These are phyloP conservation scores for Hydriomena furcata DNA, from an alignment of 2,888 invertebrate genomes.

Conservation along the genomic window DNA sequence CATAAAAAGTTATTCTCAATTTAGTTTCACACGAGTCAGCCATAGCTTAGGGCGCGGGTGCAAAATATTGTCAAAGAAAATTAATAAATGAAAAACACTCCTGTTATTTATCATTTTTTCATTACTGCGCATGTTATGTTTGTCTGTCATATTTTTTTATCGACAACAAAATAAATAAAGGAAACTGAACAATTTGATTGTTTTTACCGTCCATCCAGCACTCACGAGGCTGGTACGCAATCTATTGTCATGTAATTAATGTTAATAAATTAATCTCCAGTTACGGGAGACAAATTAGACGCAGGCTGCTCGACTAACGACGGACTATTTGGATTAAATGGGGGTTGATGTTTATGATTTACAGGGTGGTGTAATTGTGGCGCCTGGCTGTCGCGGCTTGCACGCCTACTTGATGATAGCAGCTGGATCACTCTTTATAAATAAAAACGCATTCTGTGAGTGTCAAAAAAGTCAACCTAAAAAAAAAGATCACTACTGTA, in stretches of 20 bases:
- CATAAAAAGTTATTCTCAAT: constrained; percentile 76
- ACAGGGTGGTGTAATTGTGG: constrained; percentile 80
- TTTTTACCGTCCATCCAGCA: constrained; percentile 1
- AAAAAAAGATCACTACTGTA: too few relatives aligned
- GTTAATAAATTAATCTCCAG: constrained; percentile 82
- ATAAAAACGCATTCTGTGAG: background rate
- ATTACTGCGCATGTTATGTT: background rate
- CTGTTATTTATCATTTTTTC: constrained; percentile 5
- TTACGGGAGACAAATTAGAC: constrained; percentile 82
- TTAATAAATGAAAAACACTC: constrained; percentile 61
- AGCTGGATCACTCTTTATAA: constrained; percentile 19
- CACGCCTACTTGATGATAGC: constrained; percentile 21
- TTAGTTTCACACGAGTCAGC: constrained; percentile 66
- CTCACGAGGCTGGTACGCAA: constrained; percentile 39
- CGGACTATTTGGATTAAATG: constrained; percentile 83
- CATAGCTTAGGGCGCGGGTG: constrained; percentile 72
- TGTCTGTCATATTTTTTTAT: too few relatives aligned
- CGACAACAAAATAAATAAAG: too few relatives aligned
- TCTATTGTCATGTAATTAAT: constrained; percentile 79
- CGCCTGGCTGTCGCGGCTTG: constrained; percentile 72
- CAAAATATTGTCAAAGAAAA: constrained; percentile 75
- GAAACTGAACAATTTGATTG: too few relatives aligned
- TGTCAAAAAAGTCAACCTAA: background rate
- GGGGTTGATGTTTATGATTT: constrained; percentile 84
- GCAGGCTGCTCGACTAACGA: constrained; percentile 81